phyloP scores from a whole-genome alignment of 2,888 invertebrate species.

The Mystacides longicornis region DNA sequence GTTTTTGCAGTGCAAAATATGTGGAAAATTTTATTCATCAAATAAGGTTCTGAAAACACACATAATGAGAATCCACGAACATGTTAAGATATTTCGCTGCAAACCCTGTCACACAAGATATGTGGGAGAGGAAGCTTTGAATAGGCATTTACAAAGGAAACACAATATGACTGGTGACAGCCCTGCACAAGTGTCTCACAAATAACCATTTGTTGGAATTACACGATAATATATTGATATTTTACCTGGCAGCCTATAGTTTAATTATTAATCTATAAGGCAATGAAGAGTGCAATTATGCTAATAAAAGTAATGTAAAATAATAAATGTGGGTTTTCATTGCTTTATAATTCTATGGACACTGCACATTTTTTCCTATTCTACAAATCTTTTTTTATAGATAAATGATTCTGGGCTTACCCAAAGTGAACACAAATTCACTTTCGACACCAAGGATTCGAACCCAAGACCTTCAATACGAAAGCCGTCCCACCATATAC shows the following conservation, averaged over 20 bases:
- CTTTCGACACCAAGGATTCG: too few species aligned
- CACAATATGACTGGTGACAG: too few species aligned
- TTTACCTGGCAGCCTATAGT: neutral
- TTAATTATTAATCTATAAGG: too few species aligned
- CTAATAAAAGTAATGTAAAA: neutral
- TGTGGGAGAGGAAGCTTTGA: neutral
- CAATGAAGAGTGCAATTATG: too few species aligned
- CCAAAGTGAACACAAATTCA: too few species aligned
- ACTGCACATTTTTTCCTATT: too few species aligned
- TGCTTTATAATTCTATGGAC: too few species aligned
- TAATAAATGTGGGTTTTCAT: neutral
- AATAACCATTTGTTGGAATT: neutral
- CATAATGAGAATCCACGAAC: neutral
- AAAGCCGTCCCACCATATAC: too few species aligned
- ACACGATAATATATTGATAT: neutral
- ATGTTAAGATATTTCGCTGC: conserved; percentile 4
- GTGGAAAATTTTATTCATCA: neutral
- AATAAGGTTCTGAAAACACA: conserved; percentile 3
- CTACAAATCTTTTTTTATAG: too few species aligned
- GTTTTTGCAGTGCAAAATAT: neutral
- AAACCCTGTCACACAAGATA: conserved; percentile 6
- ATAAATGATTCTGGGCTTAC: too few species aligned
- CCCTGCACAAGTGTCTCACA: too few species aligned
- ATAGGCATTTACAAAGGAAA: neutral
- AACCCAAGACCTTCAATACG: too few species aligned